Evolutionary conservation across 2,888 invertebrate species (phyloP), one percentile per base, ranked within the genome.

Genomic region (Drosophila anomelani): DNA sequence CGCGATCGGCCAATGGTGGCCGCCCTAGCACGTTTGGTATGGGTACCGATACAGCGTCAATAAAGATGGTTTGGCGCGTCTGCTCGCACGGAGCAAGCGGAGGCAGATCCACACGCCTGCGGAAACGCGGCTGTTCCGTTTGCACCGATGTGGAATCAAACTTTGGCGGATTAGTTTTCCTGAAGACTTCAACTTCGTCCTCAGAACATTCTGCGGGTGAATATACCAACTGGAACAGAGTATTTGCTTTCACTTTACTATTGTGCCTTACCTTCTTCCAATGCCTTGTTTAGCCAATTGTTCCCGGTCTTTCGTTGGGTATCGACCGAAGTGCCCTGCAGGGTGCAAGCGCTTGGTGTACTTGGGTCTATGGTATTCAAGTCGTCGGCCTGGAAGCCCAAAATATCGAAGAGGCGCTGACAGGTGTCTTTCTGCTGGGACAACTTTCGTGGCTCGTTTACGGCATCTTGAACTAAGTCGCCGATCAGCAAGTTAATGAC

Each of bases 1-100:
- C 88, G 1, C 85, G 80, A 76, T 88, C 85, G 29, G 80, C 64
- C 23, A 85, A 47, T 0, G 88, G 85, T 0, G 80, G 66, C 3
- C 88, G 77, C 5, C 15, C 51, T 15, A 63, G 34, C 5, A 66
- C 12, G 20, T n/a, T 44, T 3, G 81, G 80, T 5, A 57, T 47
- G 8, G 73, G 26, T 2, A 62, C 34, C 7, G 73, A 12, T 0
- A 70, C 41, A 12, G 81, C 78, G 54, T 79, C 84, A n/a, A 85
- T 84, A 7, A 62, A 69, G 17, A 85, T 53, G 10, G 79, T 84
- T 26, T 85, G 85, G 2, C 72, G 73, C 2, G 47, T 76, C 3
- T 71, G 32, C 43, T 85, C 85, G 47, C 85, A 85, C 6, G 85
- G 85, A 0, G 79, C 62, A 9, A 56, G 53, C 17, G 7, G n/a